Percentiles rank a stretch among this genome's conserved stretches.
Conservation (phyloP, 2,888 invertebrate species). For the Penaeus monodon region DNA sequence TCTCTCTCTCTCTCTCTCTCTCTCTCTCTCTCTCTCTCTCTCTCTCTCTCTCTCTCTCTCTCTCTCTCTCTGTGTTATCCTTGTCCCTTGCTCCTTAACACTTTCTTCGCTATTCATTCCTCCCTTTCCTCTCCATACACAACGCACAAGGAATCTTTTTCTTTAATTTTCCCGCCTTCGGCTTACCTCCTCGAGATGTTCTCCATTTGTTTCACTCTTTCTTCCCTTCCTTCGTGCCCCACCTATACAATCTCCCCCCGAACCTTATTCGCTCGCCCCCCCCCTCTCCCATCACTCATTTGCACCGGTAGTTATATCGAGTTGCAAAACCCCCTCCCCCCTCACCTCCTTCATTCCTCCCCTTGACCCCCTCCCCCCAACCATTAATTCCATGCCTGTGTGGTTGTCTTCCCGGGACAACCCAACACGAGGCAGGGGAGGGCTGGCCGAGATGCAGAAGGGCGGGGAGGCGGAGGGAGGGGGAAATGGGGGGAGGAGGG, state of each 20-base stretch:
- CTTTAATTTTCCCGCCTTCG: too few species aligned
- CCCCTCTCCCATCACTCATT: not conserved
- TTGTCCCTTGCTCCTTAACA: not conserved
- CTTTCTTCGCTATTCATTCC: not conserved
- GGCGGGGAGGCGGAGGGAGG: not conserved
- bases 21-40: not conserved
- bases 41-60: not conserved
- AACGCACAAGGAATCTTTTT: not conserved
- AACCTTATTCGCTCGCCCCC: not conserved
- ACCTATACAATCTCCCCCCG: not conserved
- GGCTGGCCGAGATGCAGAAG: not conserved
- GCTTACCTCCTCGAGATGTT: too few species aligned
- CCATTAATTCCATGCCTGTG: not conserved
- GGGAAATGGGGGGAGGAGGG: not conserved
- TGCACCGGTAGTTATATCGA: constrained; percentile 1
- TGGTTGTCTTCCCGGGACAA: not conserved
- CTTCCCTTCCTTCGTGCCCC: too few species aligned
- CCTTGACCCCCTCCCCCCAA: not conserved
- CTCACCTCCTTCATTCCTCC: not conserved
- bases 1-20: not conserved
- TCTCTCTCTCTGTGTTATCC: not conserved
- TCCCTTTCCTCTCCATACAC: constrained; percentile 1
- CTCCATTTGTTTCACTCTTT: too few species aligned
- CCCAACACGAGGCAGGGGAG: not conserved
- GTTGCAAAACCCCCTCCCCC: constrained; percentile 1